Evolutionary conservation across 1,140 invertebrate genomes (phyloP), one percentile per base, ranked within the genome.

Genomic region (Saxidomus purpurata): DNA sequence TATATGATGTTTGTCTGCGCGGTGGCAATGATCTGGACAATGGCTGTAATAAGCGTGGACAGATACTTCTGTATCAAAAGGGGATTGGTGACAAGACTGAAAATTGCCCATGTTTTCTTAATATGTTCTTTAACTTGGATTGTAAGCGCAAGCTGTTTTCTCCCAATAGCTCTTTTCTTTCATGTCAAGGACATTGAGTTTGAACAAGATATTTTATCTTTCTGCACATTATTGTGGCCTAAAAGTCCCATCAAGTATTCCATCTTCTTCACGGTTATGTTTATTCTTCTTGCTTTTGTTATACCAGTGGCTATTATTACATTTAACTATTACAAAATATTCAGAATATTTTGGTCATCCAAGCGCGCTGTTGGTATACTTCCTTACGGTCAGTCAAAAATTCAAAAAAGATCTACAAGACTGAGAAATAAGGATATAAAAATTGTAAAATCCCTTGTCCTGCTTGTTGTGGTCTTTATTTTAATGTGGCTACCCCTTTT

Each of bases 401-500:
- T 59, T 43, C 43, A 77, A 17, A 31, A 59, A 38, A 59, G 71
- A 22, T 59, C 74, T 28, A 67, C 61, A 84, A 90, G 47, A 25
- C 9, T 67, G 55, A 1, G n/a, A 63, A 90, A 43, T 25, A 74
- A 22, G 67, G 91, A 93, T 47, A 79, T 92, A 0, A 89, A 90
- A 77, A 87, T 94, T 36, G 89, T 94, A 1, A 90, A 91, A 63
- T 93, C 92, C 0, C 85, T 95, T 36, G 87, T 94, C 34, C 71
- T 90, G 0, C 69, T 94, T 0, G 93, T 94, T 8, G n/a, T 93
- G 4, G 31, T 93, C 0, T 94, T 94, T 76, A 59, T 93, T 36
- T 25, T 92, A 11, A 94, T 94, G 93, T 95, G 94, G 94, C 25
- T 91, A 22, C 94, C 94, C 9, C 89, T 94, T 3, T 95, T 94